Evolutionary conservation across 2,888 invertebrate species (phyloP).

Genomic region (Hyposoter dolosus): DNA sequence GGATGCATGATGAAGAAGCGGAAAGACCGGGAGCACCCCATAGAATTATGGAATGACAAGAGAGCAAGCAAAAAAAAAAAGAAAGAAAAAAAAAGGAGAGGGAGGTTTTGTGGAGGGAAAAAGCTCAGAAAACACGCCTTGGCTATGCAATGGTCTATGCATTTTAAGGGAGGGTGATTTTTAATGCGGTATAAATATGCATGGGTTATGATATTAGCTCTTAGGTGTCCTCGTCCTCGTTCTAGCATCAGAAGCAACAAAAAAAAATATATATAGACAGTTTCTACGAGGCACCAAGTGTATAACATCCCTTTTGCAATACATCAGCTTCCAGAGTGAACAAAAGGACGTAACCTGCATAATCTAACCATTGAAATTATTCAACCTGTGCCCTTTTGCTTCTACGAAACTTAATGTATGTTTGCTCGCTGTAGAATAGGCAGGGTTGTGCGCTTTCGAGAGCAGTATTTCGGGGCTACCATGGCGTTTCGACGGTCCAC

Average conservation of each 20-base stretch:
- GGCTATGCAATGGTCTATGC: conserved; percentile 80
- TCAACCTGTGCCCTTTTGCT: background rate
- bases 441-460: background rate
- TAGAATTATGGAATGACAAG: conserved; percentile 52
- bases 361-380: background rate
- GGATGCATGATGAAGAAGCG: conserved; percentile 26
- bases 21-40: conserved; percentile 8
- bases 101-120: conserved; percentile 1
- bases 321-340: background rate
- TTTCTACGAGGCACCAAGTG: conserved; percentile 71
- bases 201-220: conserved; percentile 84
- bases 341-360: conserved; percentile 8
- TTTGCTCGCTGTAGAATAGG: background rate
- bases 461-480: conserved; percentile 22
- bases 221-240: conserved; percentile 78
- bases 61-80: conserved; percentile 6
- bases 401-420: background rate
- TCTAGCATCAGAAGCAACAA: conserved; percentile 72
- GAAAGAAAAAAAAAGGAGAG: conserved; percentile 1
- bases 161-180: conserved; percentile 83
- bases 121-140: conserved; percentile 69
- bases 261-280: conserved; percentile 76
- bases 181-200: conserved; percentile 85
- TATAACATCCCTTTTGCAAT: background rate
- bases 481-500: conserved; percentile 66